Percentiles rank a stretch among this genome's conserved stretches.
phyloP scores from a whole-genome alignment of 2,113 vertebrate species.

The Myrmecophaga tridactyla region DNA sequence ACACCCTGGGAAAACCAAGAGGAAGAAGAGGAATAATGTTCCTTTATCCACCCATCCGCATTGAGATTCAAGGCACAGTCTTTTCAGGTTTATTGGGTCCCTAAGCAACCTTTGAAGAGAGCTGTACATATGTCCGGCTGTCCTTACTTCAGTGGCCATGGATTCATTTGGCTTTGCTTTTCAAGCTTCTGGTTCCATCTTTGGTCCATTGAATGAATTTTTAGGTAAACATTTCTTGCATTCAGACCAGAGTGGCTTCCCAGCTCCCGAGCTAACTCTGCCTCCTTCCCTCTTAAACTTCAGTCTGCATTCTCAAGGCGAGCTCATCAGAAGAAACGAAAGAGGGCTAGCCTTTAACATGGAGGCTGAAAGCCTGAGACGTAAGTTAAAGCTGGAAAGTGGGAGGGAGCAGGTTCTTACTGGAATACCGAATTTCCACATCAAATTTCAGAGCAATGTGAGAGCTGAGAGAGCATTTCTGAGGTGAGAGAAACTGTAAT shows the following conservation, averaged over 20 bases:
- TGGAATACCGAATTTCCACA: neutral
- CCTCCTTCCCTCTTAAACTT: slow-evolving; percentile 22
- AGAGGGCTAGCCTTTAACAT: neutral
- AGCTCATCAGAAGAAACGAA: neutral
- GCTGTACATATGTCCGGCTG: slow-evolving; percentile 54
- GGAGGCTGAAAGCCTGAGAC: slow-evolving; percentile 1
- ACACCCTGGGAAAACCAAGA: slow-evolving; percentile 69
- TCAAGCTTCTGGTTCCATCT: slow-evolving; percentile 42
- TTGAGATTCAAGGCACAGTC: slow-evolving; percentile 61
- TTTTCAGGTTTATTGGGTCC: slow-evolving; percentile 68
- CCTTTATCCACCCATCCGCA: slow-evolving; percentile 71
- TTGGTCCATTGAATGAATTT: neutral
- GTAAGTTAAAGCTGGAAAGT: neutral
- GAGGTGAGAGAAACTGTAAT: neutral
- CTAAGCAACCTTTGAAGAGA: slow-evolving; percentile 74
- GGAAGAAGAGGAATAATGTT: slow-evolving; percentile 57
- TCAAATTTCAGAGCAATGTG: neutral
- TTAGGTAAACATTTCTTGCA: slow-evolving; percentile 16
- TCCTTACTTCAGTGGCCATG: neutral
- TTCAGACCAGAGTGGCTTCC: neutral
- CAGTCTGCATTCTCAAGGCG: slow-evolving; percentile 35
- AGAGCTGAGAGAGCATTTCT: neutral
- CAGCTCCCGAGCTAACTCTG: slow-evolving; percentile 23
- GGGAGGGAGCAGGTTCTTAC: neutral
- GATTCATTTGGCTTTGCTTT: slow-evolving; percentile 50